These are phyloP conservation scores for Drosophila littoralis DNA, from an alignment of 1,140 invertebrate species.

Conservation along the genomic window DNA sequence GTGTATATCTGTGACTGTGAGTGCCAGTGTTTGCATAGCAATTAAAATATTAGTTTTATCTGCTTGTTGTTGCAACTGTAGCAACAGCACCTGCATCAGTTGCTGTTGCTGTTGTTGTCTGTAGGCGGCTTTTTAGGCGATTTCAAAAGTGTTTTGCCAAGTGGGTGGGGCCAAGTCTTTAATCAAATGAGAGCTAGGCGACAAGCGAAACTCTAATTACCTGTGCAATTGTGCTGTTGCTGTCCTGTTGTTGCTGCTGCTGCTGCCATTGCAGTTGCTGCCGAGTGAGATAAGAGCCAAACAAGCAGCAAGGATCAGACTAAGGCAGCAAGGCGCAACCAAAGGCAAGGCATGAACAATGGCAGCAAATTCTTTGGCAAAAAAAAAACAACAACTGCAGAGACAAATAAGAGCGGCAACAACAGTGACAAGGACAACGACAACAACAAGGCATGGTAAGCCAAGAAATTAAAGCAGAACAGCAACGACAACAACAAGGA, in stretches of 20 bases:
- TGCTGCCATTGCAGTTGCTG: slow-evolving; percentile 6
- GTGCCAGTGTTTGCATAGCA: slow-evolving; percentile 56
- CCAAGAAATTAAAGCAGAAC: slow-evolving; percentile 28
- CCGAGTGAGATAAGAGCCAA: slow-evolving; percentile 36
- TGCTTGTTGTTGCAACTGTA: slow-evolving; percentile 15
- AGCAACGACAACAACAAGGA: slow-evolving; percentile 22
- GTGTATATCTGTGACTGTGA: neutral
- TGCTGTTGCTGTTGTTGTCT: neutral
- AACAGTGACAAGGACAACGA: slow-evolving; percentile 27
- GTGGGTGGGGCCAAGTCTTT: slow-evolving; percentile 35
- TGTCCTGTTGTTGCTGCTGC: neutral
- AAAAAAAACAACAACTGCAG: slow-evolving; percentile 39
- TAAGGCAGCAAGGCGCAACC: slow-evolving; percentile 14
- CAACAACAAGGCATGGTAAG: neutral
- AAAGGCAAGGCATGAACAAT: slow-evolving; percentile 51
- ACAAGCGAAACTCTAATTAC: slow-evolving; percentile 69
- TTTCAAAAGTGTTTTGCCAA: slow-evolving; percentile 43
- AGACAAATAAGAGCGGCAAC: slow-evolving; percentile 43
- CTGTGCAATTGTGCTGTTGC: slow-evolving; percentile 42
- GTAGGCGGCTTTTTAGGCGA: slow-evolving; percentile 46
- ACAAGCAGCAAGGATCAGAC: slow-evolving; percentile 39
- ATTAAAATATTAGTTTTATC: slow-evolving; percentile 76
- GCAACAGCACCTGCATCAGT: slow-evolving; percentile 1
- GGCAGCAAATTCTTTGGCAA: slow-evolving; percentile 33
- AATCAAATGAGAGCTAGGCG: slow-evolving; percentile 67